Evolutionary conservation across 1,140 invertebrate genomes (phyloP), one percentile per base, ranked within the genome.

Genomic region (Drosophila bocqueti): DNA sequence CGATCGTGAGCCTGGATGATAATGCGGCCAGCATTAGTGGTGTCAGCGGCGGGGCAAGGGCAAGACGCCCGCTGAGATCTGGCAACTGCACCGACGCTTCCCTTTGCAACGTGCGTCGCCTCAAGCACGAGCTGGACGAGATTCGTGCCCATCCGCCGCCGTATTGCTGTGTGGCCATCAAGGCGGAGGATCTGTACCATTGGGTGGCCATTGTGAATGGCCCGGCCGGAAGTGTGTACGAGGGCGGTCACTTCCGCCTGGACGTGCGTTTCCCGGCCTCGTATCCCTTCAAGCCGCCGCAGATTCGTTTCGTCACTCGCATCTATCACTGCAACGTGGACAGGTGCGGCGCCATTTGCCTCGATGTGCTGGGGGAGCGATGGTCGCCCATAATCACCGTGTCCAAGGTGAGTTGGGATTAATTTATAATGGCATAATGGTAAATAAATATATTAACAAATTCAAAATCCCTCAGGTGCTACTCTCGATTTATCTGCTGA

Each of bases 301-400:
- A 95, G 91, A 94, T 96, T 21, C 95, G 94, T 31, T 97, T 96
- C 87, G 94, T 94, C 69, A 96, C 96, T 2, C 96, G 96, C 91
- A 97, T 96, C 72, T 97, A 97, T 85, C 96, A 96, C 92, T 91
- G 86, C 68, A 91, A 91, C 36, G 83, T 91, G 31, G 81, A 91
- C 18, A 81, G 82, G 18, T 69, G 77, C 3, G 86, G 87, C 5
- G 24, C 59, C 38, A 91, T 91, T 36, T 91, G 86, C 13, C 61
- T 91, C 38, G 86, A 91, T 26, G 58, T 86, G 38, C 74, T 91
- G 11, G 63, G 72, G 11, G 76, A 91, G 2, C 83, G 83, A n/a
- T 91, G 86, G 86, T 86, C 80, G 0, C 87, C 87, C 0, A 81
- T 90, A 0, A 72, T 86, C 58, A 83, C 71, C 2, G 76, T 91